These are phyloP conservation scores for Vespertilio murinus DNA, from an alignment of 2,797 vertebrate species.

Conservation along the genomic window DNA sequence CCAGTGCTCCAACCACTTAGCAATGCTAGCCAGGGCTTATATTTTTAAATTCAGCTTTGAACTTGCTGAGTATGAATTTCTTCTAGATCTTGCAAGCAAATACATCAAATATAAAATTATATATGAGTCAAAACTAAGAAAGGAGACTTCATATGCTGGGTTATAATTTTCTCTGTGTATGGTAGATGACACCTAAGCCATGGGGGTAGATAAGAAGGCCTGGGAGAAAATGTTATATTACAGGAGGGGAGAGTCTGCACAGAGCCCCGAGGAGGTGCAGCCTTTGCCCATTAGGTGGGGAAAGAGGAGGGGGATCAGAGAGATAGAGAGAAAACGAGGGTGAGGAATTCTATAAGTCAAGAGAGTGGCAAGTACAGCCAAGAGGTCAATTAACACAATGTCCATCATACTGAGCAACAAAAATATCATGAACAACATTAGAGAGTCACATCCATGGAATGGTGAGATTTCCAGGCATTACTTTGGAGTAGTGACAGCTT, in stretches of 20 bases:
- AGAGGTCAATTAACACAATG: background rate
- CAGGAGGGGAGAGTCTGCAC: background rate
- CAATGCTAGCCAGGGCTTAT: too few relatives aligned
- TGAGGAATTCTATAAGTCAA: background rate
- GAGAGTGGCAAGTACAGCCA: too few relatives aligned
- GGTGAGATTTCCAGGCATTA: background rate
- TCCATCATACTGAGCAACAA: background rate
- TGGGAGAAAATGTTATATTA: background rate
- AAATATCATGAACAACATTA: background rate
- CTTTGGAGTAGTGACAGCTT: background rate
- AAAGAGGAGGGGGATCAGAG: background rate
- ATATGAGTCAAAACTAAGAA: background rate
- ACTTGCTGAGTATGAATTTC: background rate
- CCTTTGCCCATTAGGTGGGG: background rate
- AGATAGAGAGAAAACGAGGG: background rate
- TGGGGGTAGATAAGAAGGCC: background rate
- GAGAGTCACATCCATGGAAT: background rate
- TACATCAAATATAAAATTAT: background rate
- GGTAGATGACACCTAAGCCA: background rate
- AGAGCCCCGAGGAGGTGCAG: background rate
- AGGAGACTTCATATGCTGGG: background rate
- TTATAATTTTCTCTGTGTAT: background rate
- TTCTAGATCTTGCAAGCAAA: conserved; percentile 12
- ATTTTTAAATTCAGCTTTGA: conserved; percentile 1
- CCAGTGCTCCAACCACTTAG: too few relatives aligned